These are phyloP conservation scores for Spinibarbus caldwelli DNA, from an alignment of 2,797 vertebrate species.

Conservation along the genomic window DNA sequence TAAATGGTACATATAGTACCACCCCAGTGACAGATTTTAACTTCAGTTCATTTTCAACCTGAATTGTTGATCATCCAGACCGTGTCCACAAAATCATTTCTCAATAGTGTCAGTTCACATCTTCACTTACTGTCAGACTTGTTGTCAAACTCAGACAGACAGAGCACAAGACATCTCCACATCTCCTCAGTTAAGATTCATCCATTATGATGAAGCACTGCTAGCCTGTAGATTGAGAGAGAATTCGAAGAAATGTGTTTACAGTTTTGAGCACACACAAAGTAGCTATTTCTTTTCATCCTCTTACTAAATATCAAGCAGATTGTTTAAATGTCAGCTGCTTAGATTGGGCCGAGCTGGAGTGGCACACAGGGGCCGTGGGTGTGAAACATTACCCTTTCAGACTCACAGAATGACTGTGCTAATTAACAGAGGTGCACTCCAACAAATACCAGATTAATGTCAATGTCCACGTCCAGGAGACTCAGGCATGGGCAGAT, in stretches of 20 bases:
- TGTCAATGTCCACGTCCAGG: slow-evolving; percentile 69
- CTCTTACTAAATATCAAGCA: slow-evolving; percentile 63
- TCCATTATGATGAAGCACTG: background rate
- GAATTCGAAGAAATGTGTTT: slow-evolving; percentile 22
- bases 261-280: slow-evolving; percentile 38
- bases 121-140: background rate
- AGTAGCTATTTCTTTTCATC: slow-evolving; percentile 46
- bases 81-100: background rate
- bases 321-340: slow-evolving; percentile 70
- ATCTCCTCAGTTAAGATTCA: background rate
- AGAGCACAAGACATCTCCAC: background rate
- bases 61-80: background rate
- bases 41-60: background rate
- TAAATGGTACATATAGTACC: too few species aligned
- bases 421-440: slow-evolving; percentile 68
- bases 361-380: slow-evolving; percentile 45
- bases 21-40: background rate
- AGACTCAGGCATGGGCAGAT: slow-evolving; percentile 26
- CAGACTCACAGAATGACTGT: slow-evolving; percentile 64
- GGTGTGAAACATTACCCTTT: slow-evolving; percentile 66
- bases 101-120: background rate
- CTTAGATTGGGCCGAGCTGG: slow-evolving; percentile 48
- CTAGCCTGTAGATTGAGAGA: background rate
- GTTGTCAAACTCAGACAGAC: background rate
- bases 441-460: slow-evolving; percentile 77